Conservation (phyloP, 2,113 vertebrate species). For the Sisor rabdophorus region DNA sequence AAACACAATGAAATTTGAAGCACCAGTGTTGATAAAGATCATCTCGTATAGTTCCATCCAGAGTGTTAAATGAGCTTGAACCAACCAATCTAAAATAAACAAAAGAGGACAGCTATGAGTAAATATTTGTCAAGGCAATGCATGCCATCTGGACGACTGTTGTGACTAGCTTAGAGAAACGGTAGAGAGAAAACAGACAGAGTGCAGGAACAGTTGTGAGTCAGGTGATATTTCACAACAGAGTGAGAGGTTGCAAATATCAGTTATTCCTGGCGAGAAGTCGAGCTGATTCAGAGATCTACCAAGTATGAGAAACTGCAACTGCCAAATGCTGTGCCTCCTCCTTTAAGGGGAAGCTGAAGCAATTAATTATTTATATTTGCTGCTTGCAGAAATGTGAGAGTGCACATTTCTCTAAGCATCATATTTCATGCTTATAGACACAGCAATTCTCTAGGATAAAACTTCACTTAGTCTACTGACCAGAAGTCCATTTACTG, state of each 20-base stretch:
- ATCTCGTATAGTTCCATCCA: not conserved
- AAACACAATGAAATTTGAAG: not conserved
- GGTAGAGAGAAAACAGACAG: not conserved
- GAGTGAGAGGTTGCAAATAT: conserved; percentile 23
- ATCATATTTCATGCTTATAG: conserved; percentile 25
- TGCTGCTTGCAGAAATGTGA: conserved; percentile 23
- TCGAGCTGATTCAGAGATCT: conserved; percentile 37
- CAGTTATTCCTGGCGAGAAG: conserved; percentile 35
- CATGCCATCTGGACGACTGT: not conserved
- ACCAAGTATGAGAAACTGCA: conserved; percentile 33
- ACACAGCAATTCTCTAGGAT: conserved; percentile 9
- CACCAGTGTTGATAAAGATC: not conserved
- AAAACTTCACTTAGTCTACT: not conserved
- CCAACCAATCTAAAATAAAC: conserved; percentile 4
- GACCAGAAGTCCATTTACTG: conserved; percentile 8
- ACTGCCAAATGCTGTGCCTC: conserved; percentile 9
- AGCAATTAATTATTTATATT: conserved; percentile 18
- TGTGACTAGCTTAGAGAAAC: not conserved
- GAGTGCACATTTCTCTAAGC: conserved; percentile 9
- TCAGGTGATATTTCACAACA: conserved; percentile 34
- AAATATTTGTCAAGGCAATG: conserved; percentile 15
- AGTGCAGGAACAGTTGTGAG: conserved; percentile 3
- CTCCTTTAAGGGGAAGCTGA: conserved; percentile 3
- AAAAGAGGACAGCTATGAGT: not conserved
- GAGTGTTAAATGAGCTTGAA: not conserved